Percentiles rank a stretch among this genome's conserved stretches.
Evolutionary conservation across 2,113 vertebrate species (phyloP).

Genomic region (Regulus satrapa): DNA sequence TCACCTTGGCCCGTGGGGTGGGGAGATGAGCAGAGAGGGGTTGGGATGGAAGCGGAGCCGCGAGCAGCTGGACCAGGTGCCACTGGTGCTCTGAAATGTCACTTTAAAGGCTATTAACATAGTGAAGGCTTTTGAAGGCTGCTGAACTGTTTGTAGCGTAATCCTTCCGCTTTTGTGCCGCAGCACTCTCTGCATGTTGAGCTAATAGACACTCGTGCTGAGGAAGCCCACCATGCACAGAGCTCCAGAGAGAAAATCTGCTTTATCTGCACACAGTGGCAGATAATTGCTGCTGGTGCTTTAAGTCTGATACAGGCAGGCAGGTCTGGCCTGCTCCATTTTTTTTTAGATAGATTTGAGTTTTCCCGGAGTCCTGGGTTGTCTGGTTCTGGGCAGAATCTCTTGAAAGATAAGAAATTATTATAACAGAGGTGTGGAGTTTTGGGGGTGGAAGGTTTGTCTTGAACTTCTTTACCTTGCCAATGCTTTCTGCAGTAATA

Average conservation of each 20-base stretch:
- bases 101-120: slow-evolving; percentile 27
- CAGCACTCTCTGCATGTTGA: background rate
- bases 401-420: background rate
- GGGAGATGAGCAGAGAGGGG: background rate
- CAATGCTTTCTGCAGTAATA: background rate
- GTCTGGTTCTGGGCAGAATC: background rate
- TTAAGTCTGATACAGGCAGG: background rate
- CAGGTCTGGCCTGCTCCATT: background rate
- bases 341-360: background rate
- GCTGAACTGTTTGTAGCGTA: slow-evolving; percentile 15
- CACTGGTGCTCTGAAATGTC: slow-evolving; percentile 19
- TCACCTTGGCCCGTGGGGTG: slow-evolving; percentile 5
- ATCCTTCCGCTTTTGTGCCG: slow-evolving; percentile 10
- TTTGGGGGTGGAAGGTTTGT: background rate
- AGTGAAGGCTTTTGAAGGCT: slow-evolving; percentile 46
- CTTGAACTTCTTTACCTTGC: background rate
- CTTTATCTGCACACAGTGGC: background rate
- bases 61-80: slow-evolving; percentile 49
- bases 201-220: background rate
- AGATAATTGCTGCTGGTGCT: background rate
- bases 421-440: background rate
- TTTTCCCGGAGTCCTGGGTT: background rate
- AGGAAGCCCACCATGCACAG: background rate
- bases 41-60: background rate
- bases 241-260: background rate